Evolutionary conservation across 2,113 vertebrate species (phyloP).

Genomic region (Xerus inauris): DNA sequence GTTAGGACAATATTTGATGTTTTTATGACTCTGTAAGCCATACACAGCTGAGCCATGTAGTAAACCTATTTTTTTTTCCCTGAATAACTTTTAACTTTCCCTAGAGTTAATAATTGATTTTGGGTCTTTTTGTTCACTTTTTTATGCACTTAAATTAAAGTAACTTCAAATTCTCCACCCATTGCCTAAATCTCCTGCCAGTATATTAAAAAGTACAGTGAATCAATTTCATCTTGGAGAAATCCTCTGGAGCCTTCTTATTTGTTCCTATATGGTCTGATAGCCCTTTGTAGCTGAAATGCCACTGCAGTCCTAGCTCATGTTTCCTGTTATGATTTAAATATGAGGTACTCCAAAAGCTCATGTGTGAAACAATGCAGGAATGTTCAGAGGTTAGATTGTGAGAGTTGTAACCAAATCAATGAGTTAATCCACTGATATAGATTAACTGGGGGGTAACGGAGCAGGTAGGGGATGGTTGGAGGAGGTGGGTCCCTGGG

Average conservation of each 20-base stretch:
- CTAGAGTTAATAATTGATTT: not conserved
- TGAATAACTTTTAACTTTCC: constrained; percentile 15
- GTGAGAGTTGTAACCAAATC: too few relatives aligned
- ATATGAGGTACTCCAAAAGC: too few relatives aligned
- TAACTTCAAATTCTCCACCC: not conserved
- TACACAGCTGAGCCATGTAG: not conserved
- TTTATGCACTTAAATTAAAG: not conserved
- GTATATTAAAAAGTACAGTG: not conserved
- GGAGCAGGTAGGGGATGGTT: too few relatives aligned
- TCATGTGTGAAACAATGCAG: too few relatives aligned
- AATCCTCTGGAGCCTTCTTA: not conserved
- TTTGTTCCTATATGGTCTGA: not conserved
- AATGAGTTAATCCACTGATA: too few relatives aligned
- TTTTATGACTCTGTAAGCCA: not conserved
- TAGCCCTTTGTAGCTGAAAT: not conserved
- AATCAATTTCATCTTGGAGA: not conserved
- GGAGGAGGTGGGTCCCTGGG: too few relatives aligned
- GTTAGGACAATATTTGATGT: not conserved
- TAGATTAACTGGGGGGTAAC: too few relatives aligned
- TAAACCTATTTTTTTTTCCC: not conserved
- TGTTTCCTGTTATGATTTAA: too few relatives aligned
- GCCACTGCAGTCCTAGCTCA: not conserved
- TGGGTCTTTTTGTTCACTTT: not conserved
- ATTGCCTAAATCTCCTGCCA: not conserved
- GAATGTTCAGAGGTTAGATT: too few relatives aligned